These are phyloP conservation scores for Athalia cordata DNA, from an alignment of 2,888 invertebrate species.

Conservation along the genomic window DNA sequence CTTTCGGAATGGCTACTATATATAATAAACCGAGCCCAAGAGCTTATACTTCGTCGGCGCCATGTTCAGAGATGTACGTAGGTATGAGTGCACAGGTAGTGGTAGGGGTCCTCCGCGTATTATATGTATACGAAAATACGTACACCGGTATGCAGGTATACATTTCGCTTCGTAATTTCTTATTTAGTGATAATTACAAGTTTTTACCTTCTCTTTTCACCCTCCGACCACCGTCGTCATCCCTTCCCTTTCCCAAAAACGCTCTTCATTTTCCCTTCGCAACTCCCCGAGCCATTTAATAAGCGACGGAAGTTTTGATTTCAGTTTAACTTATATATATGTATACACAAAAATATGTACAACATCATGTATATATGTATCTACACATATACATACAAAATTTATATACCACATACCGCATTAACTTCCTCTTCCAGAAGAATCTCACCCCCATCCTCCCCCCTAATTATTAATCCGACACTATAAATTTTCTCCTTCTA, in stretches of 20 bases:
- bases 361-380: no score
- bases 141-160: neutral
- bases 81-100: no score
- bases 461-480: no score
- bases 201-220: constrained; percentile 41
- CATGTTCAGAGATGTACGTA: constrained; percentile 7
- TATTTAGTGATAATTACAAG: constrained; percentile 64
- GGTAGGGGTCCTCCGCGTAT: no score
- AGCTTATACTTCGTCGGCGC: constrained; percentile 47
- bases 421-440: no score
- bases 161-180: constrained; percentile 51
- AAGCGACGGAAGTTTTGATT: constrained; percentile 37
- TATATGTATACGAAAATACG: no score
- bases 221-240: neutral
- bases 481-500: no score
- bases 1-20: constrained; percentile 53
- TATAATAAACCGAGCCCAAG: constrained; percentile 27
- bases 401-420: no score
- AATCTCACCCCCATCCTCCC: no score
- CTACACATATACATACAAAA: no score
- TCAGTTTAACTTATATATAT: neutral
- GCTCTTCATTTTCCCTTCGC: neutral
- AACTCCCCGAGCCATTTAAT: constrained; percentile 32
- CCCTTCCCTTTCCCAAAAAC: no score
- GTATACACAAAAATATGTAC: neutral